Percentiles rank a stretch among this genome's conserved stretches.
phyloP scores from a whole-genome alignment of 2,797 vertebrate species.

The Alosa sapidissima region DNA sequence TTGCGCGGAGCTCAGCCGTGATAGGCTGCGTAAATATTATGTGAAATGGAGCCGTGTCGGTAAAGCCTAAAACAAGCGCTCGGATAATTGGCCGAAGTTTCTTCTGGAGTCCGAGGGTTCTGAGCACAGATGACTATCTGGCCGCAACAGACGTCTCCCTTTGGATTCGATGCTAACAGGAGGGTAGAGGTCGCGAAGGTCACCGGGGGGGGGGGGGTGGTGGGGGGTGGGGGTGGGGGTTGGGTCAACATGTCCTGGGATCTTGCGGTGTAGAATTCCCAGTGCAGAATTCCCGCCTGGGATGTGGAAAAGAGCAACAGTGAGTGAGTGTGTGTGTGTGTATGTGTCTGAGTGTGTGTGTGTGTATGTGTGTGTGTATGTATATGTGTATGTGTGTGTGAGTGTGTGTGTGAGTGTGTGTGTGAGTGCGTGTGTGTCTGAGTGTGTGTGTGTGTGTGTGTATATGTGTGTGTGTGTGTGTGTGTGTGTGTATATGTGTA shows the following conservation, averaged over 20 bases:
- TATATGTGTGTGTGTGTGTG: too few species aligned
- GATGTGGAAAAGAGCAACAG: constrained; percentile 34
- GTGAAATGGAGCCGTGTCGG: background rate
- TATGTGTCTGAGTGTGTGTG: too few species aligned
- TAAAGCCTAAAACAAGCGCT: background rate
- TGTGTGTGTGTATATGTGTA: too few species aligned
- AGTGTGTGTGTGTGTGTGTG: too few species aligned
- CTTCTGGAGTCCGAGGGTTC: background rate
- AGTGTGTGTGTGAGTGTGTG: background rate
- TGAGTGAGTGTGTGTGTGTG: background rate
- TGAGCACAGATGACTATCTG: background rate
- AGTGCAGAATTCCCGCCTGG: constrained; percentile 16
- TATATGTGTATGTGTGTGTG: too few species aligned
- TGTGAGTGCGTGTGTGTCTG: too few species aligned
- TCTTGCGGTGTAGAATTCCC: constrained; percentile 45
- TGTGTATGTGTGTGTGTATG: too few species aligned
- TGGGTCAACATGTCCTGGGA: constrained; percentile 43
- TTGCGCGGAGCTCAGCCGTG: background rate
- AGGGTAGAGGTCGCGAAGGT: background rate
- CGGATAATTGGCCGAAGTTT: background rate
- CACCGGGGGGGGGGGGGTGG: background rate
- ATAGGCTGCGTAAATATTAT: background rate
- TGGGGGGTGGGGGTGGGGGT: background rate
- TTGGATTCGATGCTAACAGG: background rate
- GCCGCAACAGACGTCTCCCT: background rate